Percentiles rank a stretch among this genome's conserved stretches.
Conservation (phyloP, 1,140 invertebrate genomes). For the Camponotus floridanus region DNA sequence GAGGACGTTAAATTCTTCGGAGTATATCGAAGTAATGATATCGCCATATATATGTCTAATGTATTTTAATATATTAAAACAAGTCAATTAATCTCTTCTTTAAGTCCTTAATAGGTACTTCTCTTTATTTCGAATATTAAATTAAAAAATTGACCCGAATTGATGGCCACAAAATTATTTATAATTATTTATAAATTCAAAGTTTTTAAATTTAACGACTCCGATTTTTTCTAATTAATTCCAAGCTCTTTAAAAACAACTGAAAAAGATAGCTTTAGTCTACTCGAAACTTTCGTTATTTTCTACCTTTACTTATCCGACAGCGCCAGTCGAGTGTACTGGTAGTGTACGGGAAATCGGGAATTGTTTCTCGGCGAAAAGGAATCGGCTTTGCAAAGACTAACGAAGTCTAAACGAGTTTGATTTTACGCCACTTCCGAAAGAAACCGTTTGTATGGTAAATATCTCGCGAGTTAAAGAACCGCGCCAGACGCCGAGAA, state of each 20-base stretch:
- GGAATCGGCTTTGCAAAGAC: not conserved
- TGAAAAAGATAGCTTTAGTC: not conserved
- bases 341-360: not conserved
- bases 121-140: not conserved
- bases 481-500: constrained; percentile 47
- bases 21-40: not conserved
- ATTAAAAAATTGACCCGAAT: not conserved
- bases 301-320: not conserved
- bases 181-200: not conserved
- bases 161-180: not conserved
- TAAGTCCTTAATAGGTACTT: not conserved
- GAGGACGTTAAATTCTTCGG: not conserved
- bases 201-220: not conserved
- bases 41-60: not conserved
- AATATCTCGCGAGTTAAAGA: constrained; percentile 51
- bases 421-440: constrained; percentile 21
- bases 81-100: not conserved
- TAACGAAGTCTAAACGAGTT: not conserved
- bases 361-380: not conserved
- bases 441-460: constrained; percentile 24
- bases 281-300: not conserved
- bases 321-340: too few species aligned
- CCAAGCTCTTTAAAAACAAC: too few species aligned
- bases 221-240: not conserved
- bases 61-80: not conserved